These are phyloP conservation scores for Hoplodrina blanda DNA, from an alignment of 2,888 invertebrate genomes.

Conservation along the genomic window DNA sequence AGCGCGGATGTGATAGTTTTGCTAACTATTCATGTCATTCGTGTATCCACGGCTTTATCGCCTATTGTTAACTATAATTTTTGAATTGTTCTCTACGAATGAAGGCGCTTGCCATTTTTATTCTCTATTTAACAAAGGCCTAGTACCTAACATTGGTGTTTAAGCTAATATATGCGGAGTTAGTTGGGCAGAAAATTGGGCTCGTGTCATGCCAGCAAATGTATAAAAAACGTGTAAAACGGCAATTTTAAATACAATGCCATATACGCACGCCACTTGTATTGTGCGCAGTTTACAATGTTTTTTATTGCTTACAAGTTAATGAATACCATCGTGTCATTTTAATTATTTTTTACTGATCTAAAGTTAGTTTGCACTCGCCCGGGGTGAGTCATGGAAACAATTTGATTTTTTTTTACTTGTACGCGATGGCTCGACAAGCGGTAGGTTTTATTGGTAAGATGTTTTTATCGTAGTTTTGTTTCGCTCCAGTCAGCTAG, in stretches of 20 bases:
- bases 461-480: constrained; percentile 74
- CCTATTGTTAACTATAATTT: constrained; percentile 61
- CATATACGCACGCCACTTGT: constrained; percentile 54
- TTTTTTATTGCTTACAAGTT: constrained; percentile 53
- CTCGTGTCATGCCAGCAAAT: constrained; percentile 8
- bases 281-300: constrained; percentile 40
- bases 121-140: constrained; percentile 32
- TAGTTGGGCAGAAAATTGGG: constrained; percentile 48
- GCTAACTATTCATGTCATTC: constrained; percentile 64
- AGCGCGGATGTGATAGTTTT: constrained; percentile 71
- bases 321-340: constrained; percentile 50
- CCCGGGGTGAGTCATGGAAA: constrained; percentile 70
- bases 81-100: constrained; percentile 49
- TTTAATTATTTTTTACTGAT: constrained; percentile 64
- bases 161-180: constrained; percentile 34
- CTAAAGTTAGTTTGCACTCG: constrained; percentile 62
- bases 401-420: constrained; percentile 66
- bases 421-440: constrained; percentile 47
- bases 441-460: constrained; percentile 62
- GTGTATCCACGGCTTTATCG: constrained; percentile 54
- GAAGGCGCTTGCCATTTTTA: constrained; percentile 39
- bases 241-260: constrained; percentile 55
- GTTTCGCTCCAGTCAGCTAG: constrained; percentile 73
- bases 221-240: constrained; percentile 48
- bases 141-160: constrained; percentile 33